A percentile compares a stretch with the other conserved stretches of the same genome.
phyloP scores from a whole-genome alignment of 2,888 invertebrate species.

The Lithophane socia region DNA sequence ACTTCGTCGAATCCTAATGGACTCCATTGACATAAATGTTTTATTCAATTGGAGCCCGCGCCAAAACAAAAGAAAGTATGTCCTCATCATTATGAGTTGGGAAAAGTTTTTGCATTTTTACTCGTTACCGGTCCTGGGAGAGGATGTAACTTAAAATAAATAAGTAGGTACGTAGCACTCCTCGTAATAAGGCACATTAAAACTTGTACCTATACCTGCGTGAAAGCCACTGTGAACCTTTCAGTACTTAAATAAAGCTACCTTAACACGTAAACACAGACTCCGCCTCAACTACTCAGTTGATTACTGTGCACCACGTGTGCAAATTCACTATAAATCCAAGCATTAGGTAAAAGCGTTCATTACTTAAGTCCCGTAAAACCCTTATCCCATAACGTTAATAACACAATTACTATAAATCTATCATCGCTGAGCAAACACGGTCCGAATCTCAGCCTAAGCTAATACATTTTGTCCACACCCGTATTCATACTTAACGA shows the following conservation, averaged over 20 bases:
- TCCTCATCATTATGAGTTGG: constrained; percentile 86
- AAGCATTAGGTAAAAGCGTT: constrained; percentile 88
- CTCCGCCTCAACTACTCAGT: constrained; percentile 69
- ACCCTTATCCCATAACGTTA: constrained; percentile 91
- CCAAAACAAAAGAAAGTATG: constrained; percentile 88
- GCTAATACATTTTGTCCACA: constrained; percentile 91
- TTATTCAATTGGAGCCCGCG: constrained; percentile 87
- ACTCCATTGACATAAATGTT: constrained; percentile 89
- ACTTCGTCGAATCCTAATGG: constrained; percentile 86
- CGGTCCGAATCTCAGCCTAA: constrained; percentile 90
- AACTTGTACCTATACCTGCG: constrained; percentile 26
- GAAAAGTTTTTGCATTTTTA: constrained; percentile 86
- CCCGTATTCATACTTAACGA: constrained; percentile 90
- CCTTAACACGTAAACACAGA: constrained; percentile 42
- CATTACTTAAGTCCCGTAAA: constrained; percentile 90
- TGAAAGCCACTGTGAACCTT: constrained; percentile 20
- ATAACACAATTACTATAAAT: constrained; percentile 91
- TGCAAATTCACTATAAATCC: constrained; percentile 88
- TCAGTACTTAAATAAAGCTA: constrained; percentile 37
- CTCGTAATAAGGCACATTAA: constrained; percentile 53
- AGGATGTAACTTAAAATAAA: constrained; percentile 77
- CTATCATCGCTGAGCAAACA: constrained; percentile 90
- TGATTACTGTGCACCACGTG: constrained; percentile 83
- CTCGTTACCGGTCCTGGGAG: constrained; percentile 79
- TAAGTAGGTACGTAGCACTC: constrained; percentile 63